phyloP scores from a whole-genome alignment of 2,113 vertebrate genomes.

The Hemiprocne comata region DNA sequence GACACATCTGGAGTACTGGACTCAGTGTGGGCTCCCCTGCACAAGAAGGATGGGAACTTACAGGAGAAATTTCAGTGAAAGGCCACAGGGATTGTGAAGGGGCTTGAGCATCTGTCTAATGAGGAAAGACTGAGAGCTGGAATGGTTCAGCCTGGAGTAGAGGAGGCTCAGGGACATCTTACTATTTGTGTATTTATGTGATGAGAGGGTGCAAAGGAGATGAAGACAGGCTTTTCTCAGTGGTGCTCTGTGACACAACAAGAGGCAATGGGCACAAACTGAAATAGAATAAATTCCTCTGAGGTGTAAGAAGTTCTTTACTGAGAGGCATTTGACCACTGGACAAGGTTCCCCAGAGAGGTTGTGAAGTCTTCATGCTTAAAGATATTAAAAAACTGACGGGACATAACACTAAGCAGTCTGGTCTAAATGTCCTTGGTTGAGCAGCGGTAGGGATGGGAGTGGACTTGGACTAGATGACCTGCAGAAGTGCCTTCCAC shows the following conservation, averaged over 20 bases:
- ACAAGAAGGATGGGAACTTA: background rate
- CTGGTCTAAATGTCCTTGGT: background rate
- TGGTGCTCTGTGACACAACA: background rate
- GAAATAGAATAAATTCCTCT: background rate
- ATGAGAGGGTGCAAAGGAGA: no score
- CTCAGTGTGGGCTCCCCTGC: background rate
- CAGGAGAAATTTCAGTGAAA: fast-evolving
- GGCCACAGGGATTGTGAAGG: fast-evolving
- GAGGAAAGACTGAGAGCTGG: no score
- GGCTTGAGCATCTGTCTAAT: background rate
- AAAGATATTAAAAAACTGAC: background rate
- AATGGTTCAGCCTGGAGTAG: no score
- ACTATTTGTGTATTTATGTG: no score
- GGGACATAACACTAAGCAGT: fast-evolving
- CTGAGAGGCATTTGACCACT: background rate
- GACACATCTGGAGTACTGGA: background rate
- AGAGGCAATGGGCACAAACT: background rate
- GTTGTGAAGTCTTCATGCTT: background rate
- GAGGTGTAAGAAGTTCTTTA: background rate
- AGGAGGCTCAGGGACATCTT: no score
- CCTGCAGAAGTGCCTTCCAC: background rate
- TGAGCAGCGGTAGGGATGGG: background rate
- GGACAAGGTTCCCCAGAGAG: background rate
- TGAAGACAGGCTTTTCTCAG: no score
- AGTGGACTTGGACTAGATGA: background rate